phyloP scores from a whole-genome alignment of 2,888 invertebrate genomes.

The Dyspetes luteomarginatus region DNA sequence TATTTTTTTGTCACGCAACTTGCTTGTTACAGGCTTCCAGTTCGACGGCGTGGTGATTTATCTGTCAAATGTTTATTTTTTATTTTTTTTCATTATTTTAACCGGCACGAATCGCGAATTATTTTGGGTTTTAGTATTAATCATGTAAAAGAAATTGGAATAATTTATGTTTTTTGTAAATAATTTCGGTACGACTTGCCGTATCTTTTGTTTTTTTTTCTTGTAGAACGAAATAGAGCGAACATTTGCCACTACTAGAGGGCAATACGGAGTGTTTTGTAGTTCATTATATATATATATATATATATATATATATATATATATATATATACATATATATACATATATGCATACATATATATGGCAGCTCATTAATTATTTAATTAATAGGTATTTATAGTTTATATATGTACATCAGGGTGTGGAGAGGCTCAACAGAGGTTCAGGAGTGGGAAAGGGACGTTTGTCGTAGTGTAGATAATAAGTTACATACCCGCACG shows the following conservation, averaged over 20 bases:
- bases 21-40: neutral
- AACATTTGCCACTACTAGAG: conserved; percentile 67
- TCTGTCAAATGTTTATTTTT: neutral
- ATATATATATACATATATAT: conserved; percentile 40
- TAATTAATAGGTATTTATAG: conserved; percentile 60
- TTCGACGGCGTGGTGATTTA: conserved; percentile 2
- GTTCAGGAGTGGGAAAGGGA: conserved; percentile 53
- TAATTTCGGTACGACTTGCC: conserved; percentile 5
- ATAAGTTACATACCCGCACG: conserved; percentile 80
- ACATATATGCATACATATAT: conserved; percentile 61
- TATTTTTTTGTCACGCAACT: conserved; percentile 6
- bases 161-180: conserved; percentile 13
- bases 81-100: conserved; percentile 24
- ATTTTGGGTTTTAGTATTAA: conserved; percentile 81
- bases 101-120: conserved; percentile 55
- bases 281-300: conserved; percentile 68
- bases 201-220: conserved; percentile 8
- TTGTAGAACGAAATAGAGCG: conserved; percentile 67
- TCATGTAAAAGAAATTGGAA: conserved; percentile 35
- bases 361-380: conserved; percentile 51
- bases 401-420: conserved; percentile 70
- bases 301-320: conserved; percentile 62
- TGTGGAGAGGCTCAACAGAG: conserved; percentile 49
- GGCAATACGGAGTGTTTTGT: conserved; percentile 60
- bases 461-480: conserved; percentile 69